Conservation (phyloP, 2,888 invertebrate genomes). For the Agonopterix subpropinquella region DNA sequence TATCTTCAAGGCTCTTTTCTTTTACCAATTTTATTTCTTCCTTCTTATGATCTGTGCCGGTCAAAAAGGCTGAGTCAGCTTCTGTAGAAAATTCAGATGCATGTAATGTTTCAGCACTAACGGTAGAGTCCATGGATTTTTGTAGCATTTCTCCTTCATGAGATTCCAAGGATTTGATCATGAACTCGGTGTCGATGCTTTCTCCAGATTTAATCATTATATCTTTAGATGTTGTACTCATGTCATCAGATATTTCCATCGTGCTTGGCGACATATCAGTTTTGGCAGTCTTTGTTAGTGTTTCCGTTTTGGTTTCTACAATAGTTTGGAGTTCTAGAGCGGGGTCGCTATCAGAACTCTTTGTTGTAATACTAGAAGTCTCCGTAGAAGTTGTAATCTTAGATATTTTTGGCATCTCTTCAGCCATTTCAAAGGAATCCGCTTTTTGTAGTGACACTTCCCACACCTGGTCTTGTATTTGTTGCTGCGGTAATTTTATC, state of each 20-base stretch:
- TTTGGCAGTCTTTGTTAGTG: slow-evolving; percentile 38
- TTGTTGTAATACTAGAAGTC: slow-evolving; percentile 31
- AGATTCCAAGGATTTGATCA: slow-evolving; percentile 70
- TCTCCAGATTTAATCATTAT: slow-evolving; percentile 71
- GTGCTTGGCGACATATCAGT: slow-evolving; percentile 58
- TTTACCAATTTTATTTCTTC: slow-evolving; percentile 63
- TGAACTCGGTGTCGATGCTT: slow-evolving; percentile 67
- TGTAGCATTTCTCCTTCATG: slow-evolving; percentile 69
- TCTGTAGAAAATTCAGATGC: slow-evolving; percentile 70
- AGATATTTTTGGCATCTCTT: slow-evolving; percentile 37
- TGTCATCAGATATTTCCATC: slow-evolving; percentile 58
- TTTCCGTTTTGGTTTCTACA: slow-evolving; percentile 38
- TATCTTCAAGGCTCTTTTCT: slow-evolving; percentile 78
- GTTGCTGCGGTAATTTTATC: slow-evolving; percentile 59
- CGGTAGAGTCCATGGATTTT: slow-evolving; percentile 71
- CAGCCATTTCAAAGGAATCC: slow-evolving; percentile 52
- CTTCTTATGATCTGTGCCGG: slow-evolving; percentile 61
- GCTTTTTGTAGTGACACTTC: slow-evolving; percentile 60
- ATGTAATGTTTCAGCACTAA: slow-evolving; percentile 69
- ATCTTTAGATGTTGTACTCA: slow-evolving; percentile 60
- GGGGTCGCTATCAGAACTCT: slow-evolving; percentile 39
- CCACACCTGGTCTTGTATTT: slow-evolving; percentile 65
- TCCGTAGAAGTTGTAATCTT: slow-evolving; percentile 27
- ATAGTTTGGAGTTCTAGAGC: slow-evolving; percentile 40
- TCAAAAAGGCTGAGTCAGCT: slow-evolving; percentile 68